A percentile compares a stretch with the other conserved stretches of the same genome.
These are phyloP conservation scores for Spilarctia lutea DNA, from an alignment of 2,888 invertebrate species.

Conservation along the genomic window DNA sequence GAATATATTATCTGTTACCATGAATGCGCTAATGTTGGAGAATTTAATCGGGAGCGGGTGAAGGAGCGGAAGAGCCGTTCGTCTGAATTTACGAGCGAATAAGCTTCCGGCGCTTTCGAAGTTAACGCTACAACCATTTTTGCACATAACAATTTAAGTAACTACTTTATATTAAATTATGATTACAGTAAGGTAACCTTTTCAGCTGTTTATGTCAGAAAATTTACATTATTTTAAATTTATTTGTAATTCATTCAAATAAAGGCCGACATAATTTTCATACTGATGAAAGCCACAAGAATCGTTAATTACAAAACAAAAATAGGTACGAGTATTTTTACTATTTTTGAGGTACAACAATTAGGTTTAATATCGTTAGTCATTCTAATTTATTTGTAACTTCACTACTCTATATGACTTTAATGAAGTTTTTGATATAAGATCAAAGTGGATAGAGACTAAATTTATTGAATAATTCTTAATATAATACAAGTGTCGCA, in stretches of 20 bases:
- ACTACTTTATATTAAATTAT: constrained; percentile 48
- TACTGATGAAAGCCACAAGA: background rate
- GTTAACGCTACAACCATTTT: constrained; percentile 57
- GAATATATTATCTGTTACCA: constrained; percentile 71
- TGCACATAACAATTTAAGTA: constrained; percentile 55
- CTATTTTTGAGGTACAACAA: background rate
- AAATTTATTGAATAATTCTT: too few species aligned
- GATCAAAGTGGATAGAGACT: too few species aligned
- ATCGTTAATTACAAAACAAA: background rate
- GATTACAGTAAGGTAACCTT: constrained; percentile 19
- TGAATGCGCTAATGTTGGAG: constrained; percentile 73
- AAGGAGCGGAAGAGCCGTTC: constrained; percentile 64
- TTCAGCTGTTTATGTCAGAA: background rate
- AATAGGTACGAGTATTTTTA: background rate
- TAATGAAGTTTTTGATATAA: background rate
- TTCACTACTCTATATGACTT: background rate
- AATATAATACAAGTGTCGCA: too few species aligned
- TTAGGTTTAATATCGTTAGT: background rate
- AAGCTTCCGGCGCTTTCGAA: constrained; percentile 68
- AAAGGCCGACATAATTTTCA: background rate
- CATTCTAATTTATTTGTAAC: background rate
- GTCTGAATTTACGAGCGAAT: constrained; percentile 73
- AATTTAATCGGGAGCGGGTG: constrained; percentile 71
- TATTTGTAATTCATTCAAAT: background rate
- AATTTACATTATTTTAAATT: constrained; percentile 9